A percentile compares a stretch with the other conserved stretches of the same genome.
phyloP scores from a whole-genome alignment of 2,797 vertebrate species.

The Pygocentrus nattereri region DNA sequence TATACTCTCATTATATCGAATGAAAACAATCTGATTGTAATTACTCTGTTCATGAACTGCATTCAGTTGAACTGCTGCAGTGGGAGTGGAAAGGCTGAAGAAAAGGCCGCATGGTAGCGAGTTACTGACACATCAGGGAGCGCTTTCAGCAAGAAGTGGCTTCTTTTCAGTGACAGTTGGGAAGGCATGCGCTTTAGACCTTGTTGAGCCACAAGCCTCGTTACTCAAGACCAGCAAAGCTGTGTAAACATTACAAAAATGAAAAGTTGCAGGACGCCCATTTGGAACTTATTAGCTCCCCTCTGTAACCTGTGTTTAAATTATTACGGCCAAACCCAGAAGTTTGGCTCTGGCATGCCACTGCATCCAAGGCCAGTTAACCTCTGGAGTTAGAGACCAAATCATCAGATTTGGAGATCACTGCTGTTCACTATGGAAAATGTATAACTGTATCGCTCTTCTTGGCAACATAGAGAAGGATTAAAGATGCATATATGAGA shows the following conservation, averaged over 20 bases:
- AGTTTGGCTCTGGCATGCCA: constrained; percentile 69
- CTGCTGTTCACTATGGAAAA: constrained; percentile 51
- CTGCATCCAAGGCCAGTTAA: constrained; percentile 73
- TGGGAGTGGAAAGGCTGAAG: not conserved
- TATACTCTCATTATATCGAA: not conserved
- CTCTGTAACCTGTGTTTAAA: constrained; percentile 73
- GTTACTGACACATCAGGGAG: constrained; percentile 20
- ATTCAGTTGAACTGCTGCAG: not conserved
- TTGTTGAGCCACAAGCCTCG: constrained; percentile 60
- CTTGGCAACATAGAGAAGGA: constrained; percentile 20
- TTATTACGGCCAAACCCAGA: constrained; percentile 77
- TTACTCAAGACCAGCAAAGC: constrained; percentile 73
- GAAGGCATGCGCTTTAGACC: constrained; percentile 37
- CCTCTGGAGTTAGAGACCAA: constrained; percentile 63
- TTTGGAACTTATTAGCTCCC: constrained; percentile 73
- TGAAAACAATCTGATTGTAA: too few relatives aligned
- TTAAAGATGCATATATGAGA: constrained; percentile 36
- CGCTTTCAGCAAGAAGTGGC: constrained; percentile 47
- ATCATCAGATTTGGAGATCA: constrained; percentile 49
- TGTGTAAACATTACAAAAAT: constrained; percentile 79
- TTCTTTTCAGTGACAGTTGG: constrained; percentile 55
- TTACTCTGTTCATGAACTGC: not conserved
- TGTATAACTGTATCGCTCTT: constrained; percentile 37
- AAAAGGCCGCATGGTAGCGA: not conserved
- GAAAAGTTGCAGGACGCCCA: constrained; percentile 73